Percentiles rank a stretch among this genome's conserved stretches.
Conservation (phyloP, 2,888 invertebrate genomes). For the Eubasilissa splendida region DNA sequence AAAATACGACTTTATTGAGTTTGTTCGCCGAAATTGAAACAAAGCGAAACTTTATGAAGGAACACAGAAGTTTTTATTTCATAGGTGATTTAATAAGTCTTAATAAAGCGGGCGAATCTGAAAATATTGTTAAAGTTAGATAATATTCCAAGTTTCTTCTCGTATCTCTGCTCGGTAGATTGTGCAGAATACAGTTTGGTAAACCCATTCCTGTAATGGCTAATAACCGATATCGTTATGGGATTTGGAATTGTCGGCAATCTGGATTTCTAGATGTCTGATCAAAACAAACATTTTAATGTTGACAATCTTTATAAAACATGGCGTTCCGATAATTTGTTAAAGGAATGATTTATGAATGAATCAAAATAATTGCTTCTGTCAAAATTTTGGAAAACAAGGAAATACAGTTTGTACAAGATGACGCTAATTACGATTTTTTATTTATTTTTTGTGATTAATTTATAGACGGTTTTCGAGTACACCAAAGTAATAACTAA, state of each 20-base stretch:
- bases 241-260: slow-evolving; percentile 49
- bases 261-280: slow-evolving; percentile 9
- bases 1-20: slow-evolving; percentile 19
- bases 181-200: slow-evolving; percentile 34
- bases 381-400: too few relatives aligned
- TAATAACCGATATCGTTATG: slow-evolving; percentile 57
- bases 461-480: too few relatives aligned
- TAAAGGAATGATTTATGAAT: too few relatives aligned
- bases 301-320: slow-evolving; percentile 14
- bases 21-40: slow-evolving; percentile 37
- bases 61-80: slow-evolving; percentile 53
- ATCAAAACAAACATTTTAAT: slow-evolving; percentile 31
- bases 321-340: slow-evolving; percentile 4
- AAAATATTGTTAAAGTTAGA: slow-evolving; percentile 58
- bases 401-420: too few relatives aligned
- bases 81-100: slow-evolving; percentile 58
- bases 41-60: slow-evolving; percentile 44
- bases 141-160: slow-evolving; percentile 52
- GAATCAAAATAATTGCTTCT: too few relatives aligned
- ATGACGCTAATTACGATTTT: too few relatives aligned
- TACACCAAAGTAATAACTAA: too few relatives aligned
- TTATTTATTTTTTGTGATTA: too few relatives aligned
- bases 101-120: slow-evolving; percentile 56
- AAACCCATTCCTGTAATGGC: slow-evolving; percentile 57
- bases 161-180: slow-evolving; percentile 28